Conservation (phyloP, 1,140 invertebrate genomes). For the Drosophila saltans region DNA sequence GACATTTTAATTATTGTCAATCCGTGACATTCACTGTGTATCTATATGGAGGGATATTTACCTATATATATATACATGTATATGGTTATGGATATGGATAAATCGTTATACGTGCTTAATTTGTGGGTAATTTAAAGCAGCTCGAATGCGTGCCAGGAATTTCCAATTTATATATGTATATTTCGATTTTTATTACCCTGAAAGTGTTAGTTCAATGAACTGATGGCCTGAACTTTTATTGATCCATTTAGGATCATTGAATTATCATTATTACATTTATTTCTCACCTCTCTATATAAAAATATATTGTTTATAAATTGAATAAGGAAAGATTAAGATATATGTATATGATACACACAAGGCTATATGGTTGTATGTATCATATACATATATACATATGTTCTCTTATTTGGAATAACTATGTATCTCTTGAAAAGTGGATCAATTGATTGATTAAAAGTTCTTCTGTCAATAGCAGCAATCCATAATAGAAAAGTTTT, state of each 20-base stretch:
- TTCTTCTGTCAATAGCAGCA: no score
- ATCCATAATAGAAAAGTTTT: no score
- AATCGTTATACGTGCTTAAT: constrained; percentile 48
- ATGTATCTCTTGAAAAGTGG: no score
- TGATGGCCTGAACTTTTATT: constrained; percentile 11
- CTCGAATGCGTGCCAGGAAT: constrained; percentile 50
- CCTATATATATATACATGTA: constrained; percentile 5
- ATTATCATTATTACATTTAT: constrained; percentile 17
- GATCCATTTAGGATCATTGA: constrained; percentile 9
- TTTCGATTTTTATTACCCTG: neutral
- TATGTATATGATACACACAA: no score
- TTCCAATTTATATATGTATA: neutral
- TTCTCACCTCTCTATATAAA: constrained; percentile 1
- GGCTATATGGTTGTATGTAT: no score
- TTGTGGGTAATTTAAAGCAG: constrained; percentile 59
- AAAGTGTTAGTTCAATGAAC: constrained; percentile 18
- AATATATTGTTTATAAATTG: neutral
- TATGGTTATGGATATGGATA: constrained; percentile 6
- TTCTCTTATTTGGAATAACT: no score
- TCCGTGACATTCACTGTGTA: constrained; percentile 33
- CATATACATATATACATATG: no score
- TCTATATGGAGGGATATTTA: neutral
- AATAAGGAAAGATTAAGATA: neutral
- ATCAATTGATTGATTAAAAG: no score
- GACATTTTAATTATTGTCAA: constrained; percentile 58